Percentiles rank a stretch among this genome's conserved stretches.
Conservation (phyloP, 2,888 invertebrate species). For the Dione juno region DNA sequence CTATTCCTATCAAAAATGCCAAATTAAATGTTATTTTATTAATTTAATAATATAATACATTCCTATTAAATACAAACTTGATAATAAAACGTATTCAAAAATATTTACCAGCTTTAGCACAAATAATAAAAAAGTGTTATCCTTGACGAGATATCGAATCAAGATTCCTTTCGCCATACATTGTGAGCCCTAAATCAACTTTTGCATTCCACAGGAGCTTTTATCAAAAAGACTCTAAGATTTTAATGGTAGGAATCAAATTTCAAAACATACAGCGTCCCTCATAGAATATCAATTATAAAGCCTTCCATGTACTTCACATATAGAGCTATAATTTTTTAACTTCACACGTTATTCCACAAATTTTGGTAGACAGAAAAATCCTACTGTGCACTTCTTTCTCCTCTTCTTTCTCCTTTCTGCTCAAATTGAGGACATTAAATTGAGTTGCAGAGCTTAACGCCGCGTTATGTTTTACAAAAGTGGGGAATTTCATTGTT, state of each 20-base stretch:
- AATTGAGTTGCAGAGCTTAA: no score
- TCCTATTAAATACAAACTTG: not conserved
- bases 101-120: not conserved
- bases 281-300: slow-evolving; percentile 19
- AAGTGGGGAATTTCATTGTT: no score
- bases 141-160: slow-evolving; percentile 33
- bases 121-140: slow-evolving; percentile 23
- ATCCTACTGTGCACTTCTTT: no score
- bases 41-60: not conserved
- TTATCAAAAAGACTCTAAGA: slow-evolving; percentile 18
- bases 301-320: not conserved
- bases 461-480: no score
- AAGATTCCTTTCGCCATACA: slow-evolving; percentile 30
- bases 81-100: not conserved
- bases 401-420: no score
- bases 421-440: no score
- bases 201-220: slow-evolving; percentile 37
- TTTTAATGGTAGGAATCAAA: slow-evolving; percentile 18
- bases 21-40: no score
- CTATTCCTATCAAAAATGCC: no score
- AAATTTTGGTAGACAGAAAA: no score
- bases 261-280: slow-evolving; percentile 21
- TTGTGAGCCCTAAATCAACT: slow-evolving; percentile 36
- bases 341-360: no score
- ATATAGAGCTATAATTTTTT: not conserved